Conservation (phyloP, 2,797 vertebrate species). For the Chrysocyon brachyurus region DNA sequence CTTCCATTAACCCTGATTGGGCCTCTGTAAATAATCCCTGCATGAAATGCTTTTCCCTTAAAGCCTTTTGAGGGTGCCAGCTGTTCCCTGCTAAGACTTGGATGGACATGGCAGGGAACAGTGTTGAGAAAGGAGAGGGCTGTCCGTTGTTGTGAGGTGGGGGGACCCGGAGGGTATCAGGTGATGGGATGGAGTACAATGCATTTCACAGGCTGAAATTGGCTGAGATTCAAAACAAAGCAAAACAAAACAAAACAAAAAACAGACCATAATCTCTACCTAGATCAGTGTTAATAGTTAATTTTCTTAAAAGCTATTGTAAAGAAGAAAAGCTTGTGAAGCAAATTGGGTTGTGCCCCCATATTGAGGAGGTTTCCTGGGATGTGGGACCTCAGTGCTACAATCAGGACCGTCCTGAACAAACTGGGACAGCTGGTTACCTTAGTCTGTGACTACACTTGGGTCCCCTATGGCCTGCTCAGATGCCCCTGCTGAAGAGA, state of each 20-base stretch:
- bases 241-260: neutral
- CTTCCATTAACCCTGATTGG: neutral
- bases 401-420: neutral
- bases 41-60: conserved; percentile 46
- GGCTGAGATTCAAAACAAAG: neutral
- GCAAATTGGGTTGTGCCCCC: neutral
- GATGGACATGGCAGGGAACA: neutral
- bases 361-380: neutral
- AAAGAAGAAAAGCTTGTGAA: neutral
- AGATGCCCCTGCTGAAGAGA: neutral
- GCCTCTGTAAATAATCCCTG: conserved; percentile 60
- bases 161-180: neutral
- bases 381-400: neutral
- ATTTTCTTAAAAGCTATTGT: neutral
- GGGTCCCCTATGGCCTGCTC: neutral
- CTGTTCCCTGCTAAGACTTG: conserved; percentile 61
- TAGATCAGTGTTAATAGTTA: neutral
- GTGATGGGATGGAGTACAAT: neutral
- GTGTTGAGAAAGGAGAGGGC: neutral
- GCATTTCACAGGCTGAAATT: neutral
- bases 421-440: neutral
- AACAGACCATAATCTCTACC: neutral
- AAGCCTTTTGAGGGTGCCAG: conserved; percentile 9
- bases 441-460: neutral
- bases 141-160: neutral